phyloP scores from a whole-genome alignment of 2,888 invertebrate species.

The Eueremaeus valkanovi region DNA sequence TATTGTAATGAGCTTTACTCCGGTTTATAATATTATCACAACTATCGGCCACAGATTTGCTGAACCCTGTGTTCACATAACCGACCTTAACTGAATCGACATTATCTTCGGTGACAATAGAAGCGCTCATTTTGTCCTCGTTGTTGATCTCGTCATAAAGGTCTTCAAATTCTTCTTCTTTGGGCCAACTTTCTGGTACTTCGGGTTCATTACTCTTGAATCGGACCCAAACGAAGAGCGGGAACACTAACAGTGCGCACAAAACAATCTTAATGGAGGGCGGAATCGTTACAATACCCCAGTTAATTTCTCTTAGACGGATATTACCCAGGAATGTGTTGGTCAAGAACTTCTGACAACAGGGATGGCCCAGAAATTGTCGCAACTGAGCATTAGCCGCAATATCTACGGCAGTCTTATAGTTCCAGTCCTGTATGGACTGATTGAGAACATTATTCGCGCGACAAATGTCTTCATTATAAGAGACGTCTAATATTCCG shows the following conservation, averaged over 20 bases:
- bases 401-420: conserved; percentile 53
- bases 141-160: conserved; percentile 30
- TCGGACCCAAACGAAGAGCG: conserved; percentile 52
- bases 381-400: conserved; percentile 53
- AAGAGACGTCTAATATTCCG: conserved; percentile 51
- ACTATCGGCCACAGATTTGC: background rate
- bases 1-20: background rate
- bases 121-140: background rate
- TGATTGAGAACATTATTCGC: conserved; percentile 52
- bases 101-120: background rate
- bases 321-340: conserved; percentile 53
- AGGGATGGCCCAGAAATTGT: conserved; percentile 55
- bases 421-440: conserved; percentile 52
- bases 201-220: conserved; percentile 46
- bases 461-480: conserved; percentile 49
- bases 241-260: conserved; percentile 52
- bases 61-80: background rate
- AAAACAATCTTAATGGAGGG: conserved; percentile 51
- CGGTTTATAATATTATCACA: background rate
- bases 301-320: conserved; percentile 51
- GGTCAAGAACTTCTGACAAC: conserved; percentile 56
- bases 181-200: background rate
- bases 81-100: background rate
- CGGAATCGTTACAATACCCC: conserved; percentile 51
- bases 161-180: conserved; percentile 34